Base-by-base conservation (phyloP, 2,797 vertebrate genomes). In the Xenentodon cancila region DNA sequence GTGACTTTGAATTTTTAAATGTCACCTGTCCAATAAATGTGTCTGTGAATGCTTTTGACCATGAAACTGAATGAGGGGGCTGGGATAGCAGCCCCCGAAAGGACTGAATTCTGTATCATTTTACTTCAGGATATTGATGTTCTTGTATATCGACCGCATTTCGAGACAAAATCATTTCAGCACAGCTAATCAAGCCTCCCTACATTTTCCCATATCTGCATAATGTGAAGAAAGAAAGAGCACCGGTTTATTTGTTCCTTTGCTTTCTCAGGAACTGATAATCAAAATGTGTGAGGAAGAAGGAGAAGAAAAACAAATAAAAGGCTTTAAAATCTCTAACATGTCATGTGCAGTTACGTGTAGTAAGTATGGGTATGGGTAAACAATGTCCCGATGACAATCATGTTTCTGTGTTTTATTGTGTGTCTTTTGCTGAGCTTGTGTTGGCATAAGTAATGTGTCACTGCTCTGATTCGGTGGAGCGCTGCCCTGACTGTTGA, bases 331-430 rank as follows among this genome's bases (percentile, higher is more conserved):
- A 22, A 55, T 59, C 47, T 67, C 71, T 59, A 45, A 43, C 44
- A 58, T 64, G 49, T 71, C 61, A 68, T 62, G 62, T 79, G 64
- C 54, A 60, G 71, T 34, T 45, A 40, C 68, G 63, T 58, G 49
- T 71, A 61, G 52, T 51, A 56, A 65, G 76, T 43, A 42, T 45
- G 37, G 68, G 59, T 37, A 64, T 51, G 73, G 55, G 71, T 68
- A 30, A 76, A 71, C 34, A 75, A 67, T 59, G 79, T 73, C 64
- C 77, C 43, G 68, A 65, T 17, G 89, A 91, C 88, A 90, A 88
- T 91, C 90, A 75, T 75, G 58, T 69, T 68, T 74, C 42, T 46
- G 76, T 74, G 59, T 53, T 75, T 67, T 62, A 62, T 63, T 56
- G 50, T 73, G 56, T 53, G 30, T 80, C n/a, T 30, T 85, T 71